phyloP scores from a whole-genome alignment of 2,113 vertebrate genomes.

The Eubucco bourcierii region DNA sequence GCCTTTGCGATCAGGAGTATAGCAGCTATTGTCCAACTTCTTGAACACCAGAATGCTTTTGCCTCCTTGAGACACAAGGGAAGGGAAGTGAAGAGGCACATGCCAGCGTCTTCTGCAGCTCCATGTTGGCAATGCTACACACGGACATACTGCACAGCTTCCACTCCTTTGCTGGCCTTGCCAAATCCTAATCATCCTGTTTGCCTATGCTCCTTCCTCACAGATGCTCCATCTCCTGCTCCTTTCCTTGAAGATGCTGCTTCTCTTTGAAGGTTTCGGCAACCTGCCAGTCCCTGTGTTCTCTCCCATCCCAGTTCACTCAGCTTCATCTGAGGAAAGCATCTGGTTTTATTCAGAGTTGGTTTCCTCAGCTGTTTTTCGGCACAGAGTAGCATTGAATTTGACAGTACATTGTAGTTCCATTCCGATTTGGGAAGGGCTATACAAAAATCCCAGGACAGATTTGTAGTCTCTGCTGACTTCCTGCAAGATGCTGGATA shows the following conservation, averaged over 20 bases:
- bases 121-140: not conserved
- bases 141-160: not conserved
- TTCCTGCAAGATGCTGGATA: not conserved
- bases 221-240: slow-evolving; percentile 34
- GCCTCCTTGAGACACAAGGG: not conserved
- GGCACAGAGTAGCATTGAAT: not conserved
- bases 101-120: not conserved
- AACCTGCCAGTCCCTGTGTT: not conserved
- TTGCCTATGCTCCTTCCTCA: slow-evolving; percentile 19
- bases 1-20: not conserved
- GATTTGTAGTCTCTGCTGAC: not conserved
- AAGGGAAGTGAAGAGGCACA: not conserved
- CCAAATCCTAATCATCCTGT: slow-evolving; percentile 36
- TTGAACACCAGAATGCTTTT: not conserved
- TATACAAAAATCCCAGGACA: not conserved
- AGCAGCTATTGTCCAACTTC: not conserved
- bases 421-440: not conserved
- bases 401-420: not conserved
- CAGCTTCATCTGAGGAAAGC: not conserved
- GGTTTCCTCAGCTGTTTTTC: not conserved
- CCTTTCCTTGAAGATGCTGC: slow-evolving; percentile 18
- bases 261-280: not conserved
- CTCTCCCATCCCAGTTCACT: not conserved
- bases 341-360: not conserved
- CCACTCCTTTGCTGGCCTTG: not conserved